Percentiles rank a stretch among this genome's conserved stretches.
Conservation (phyloP, 2,888 invertebrate species). For the Acleris laterana region DNA sequence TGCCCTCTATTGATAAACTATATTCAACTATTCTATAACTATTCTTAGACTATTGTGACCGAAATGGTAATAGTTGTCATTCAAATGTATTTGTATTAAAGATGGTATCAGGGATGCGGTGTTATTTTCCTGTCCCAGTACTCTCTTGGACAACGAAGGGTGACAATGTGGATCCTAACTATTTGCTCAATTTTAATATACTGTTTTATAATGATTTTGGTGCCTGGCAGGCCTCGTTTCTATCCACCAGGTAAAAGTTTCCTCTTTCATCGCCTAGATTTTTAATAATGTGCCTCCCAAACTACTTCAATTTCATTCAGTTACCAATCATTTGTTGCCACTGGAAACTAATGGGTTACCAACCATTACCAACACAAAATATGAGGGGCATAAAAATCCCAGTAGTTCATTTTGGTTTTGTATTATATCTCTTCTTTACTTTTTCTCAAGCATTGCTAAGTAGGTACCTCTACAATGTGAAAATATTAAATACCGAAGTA, state of each 20-base stretch:
- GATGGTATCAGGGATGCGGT: constrained; percentile 4
- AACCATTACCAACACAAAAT: no score
- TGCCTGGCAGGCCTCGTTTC: constrained; percentile 22
- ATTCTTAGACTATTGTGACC: not conserved
- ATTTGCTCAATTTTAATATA: constrained; percentile 14
- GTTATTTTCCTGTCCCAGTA: constrained; percentile 12
- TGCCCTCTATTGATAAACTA: not conserved
- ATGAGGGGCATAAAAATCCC: no score
- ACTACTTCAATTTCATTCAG: no score
- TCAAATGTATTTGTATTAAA: not conserved
- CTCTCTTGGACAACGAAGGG: not conserved
- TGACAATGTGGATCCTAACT: constrained; percentile 28
- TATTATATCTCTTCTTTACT: no score
- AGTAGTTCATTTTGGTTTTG: no score
- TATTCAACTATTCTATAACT: not conserved
- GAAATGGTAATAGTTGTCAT: not conserved
- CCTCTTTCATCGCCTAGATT: not conserved
- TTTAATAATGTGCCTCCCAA: no score
- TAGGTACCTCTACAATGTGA: no score
- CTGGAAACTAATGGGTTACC: no score
- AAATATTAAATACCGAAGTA: no score
- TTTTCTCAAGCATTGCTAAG: no score
- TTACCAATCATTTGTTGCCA: no score
- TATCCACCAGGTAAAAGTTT: constrained; percentile 36
- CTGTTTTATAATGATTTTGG: constrained; percentile 24